Percentiles rank a stretch among this genome's conserved stretches.
phyloP scores from a whole-genome alignment of 2,888 invertebrate species.

The Ophion obscuratus region DNA sequence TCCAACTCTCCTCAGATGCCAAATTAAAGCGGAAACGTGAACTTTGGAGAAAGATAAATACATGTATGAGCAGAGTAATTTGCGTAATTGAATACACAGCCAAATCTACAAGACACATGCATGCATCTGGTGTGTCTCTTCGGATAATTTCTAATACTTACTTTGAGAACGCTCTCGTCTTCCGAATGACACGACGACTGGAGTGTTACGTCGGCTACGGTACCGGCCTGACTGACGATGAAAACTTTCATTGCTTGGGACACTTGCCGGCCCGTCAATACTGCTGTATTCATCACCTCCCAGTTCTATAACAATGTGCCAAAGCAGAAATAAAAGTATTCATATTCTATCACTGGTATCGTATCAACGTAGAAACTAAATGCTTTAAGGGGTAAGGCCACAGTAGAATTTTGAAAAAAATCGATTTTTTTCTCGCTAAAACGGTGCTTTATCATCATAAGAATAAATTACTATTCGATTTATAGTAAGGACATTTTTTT shows the following conservation, averaged over 20 bases:
- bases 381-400: too few relatives aligned
- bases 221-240: slow-evolving; percentile 96
- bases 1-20: too few relatives aligned
- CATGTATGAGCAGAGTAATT: too few relatives aligned
- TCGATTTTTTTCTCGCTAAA: too few relatives aligned
- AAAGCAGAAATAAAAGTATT: slow-evolving; percentile 32
- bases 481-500: too few relatives aligned
- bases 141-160: slow-evolving; percentile 82
- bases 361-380: background rate
- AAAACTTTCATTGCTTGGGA: slow-evolving; percentile 98
- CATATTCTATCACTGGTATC: background rate
- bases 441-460: too few relatives aligned
- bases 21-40: background rate
- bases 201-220: slow-evolving; percentile 97
- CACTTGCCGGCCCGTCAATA: slow-evolving; percentile 96
- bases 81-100: background rate
- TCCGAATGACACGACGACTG: slow-evolving; percentile 97
- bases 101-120: background rate
- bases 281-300: slow-evolving; percentile 98
- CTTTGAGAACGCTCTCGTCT: slow-evolving; percentile 98
- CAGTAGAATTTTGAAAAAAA: too few relatives aligned
- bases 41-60: background rate
- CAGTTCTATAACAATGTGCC: slow-evolving; percentile 89
- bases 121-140: slow-evolving; percentile 1
- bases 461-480: too few relatives aligned